Percentiles rank a stretch among this genome's conserved stretches.
phyloP scores from a whole-genome alignment of 2,888 invertebrate species.

The Orthosia incerta region DNA sequence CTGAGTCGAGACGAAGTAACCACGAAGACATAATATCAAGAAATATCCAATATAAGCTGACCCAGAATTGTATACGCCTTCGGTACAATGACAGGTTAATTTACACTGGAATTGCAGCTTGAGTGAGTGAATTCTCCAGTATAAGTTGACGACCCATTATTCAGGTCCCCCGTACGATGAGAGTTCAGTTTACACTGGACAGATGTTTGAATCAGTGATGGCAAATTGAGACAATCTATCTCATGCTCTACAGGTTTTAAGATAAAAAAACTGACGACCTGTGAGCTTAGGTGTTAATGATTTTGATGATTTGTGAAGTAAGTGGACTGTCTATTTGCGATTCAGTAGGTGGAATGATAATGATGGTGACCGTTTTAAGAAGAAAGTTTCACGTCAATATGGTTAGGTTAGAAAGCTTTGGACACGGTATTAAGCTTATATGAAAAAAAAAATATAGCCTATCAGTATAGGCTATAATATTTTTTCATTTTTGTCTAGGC shows the following conservation, averaged over 20 bases:
- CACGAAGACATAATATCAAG: background rate
- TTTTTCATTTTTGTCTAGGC: too few species aligned
- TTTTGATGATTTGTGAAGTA: constrained; percentile 32
- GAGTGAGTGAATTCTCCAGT: too few species aligned
- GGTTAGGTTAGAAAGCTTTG: background rate
- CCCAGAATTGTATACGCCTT: background rate
- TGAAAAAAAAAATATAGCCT: too few species aligned
- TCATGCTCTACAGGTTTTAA: constrained; percentile 9
- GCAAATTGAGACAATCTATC: constrained; percentile 26
- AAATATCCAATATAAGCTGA: background rate
- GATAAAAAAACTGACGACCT: constrained; percentile 32
- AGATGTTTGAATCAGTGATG: background rate
- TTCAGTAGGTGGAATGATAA: background rate
- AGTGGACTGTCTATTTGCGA: constrained; percentile 1
- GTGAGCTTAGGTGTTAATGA: constrained; percentile 43
- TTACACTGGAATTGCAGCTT: background rate
- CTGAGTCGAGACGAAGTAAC: background rate
- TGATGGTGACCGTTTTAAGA: background rate
- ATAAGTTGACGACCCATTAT: background rate
- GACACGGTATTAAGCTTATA: too few species aligned
- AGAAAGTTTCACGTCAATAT: background rate
- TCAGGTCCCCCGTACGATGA: background rate
- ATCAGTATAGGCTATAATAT: background rate
- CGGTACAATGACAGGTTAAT: background rate
- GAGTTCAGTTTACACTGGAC: background rate